Evolutionary conservation across 2,113 vertebrate genomes (phyloP).

Genomic region (Paradoxurus hermaphroditus): DNA sequence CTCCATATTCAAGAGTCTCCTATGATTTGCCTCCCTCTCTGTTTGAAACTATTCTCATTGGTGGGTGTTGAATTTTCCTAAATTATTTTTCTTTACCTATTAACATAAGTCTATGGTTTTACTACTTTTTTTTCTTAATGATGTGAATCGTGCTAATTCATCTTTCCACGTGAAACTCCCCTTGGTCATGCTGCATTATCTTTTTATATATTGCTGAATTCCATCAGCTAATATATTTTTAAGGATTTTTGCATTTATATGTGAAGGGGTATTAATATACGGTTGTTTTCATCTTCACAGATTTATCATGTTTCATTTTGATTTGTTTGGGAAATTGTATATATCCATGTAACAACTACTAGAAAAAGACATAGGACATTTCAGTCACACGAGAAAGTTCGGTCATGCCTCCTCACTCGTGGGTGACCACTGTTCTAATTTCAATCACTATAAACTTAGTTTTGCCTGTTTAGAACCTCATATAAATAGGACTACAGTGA

Average conservation of each 20-base stretch:
- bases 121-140: neutral
- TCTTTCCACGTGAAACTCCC: neutral
- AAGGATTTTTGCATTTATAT: neutral
- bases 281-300: neutral
- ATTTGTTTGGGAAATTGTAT: neutral
- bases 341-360: neutral
- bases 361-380: neutral
- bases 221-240: neutral
- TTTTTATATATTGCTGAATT: neutral
- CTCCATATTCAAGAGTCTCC: too few relatives aligned
- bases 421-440: neutral
- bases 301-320: neutral
- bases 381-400: neutral
- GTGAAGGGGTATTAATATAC: neutral
- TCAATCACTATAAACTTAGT: neutral
- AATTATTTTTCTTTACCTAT: neutral
- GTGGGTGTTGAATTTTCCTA: neutral
- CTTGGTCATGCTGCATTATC: neutral
- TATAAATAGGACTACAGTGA: neutral
- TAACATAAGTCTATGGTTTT: neutral
- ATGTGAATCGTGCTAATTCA: neutral
- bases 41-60: neutral
- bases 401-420: neutral
- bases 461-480: neutral
- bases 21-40: too few relatives aligned